A percentile compares a stretch with the other conserved stretches of the same genome.
Conservation (phyloP, 2,797 vertebrate genomes). For the Anas flavirostris region DNA sequence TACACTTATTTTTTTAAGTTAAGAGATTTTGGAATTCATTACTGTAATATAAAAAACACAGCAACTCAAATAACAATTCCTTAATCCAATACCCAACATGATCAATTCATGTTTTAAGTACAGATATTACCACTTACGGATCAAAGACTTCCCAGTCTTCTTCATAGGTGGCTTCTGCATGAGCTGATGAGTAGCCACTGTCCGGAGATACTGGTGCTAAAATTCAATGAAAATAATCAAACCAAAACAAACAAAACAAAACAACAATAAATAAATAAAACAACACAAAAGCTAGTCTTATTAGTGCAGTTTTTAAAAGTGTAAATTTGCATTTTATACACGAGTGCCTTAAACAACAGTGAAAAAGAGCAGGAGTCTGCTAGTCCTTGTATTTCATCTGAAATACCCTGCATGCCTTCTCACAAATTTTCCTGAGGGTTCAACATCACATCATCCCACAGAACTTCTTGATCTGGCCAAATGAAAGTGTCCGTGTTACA, state of each 20-base stretch:
- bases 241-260: conserved; percentile 50
- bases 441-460: fast-evolving
- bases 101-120: background rate
- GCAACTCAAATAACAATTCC: background rate
- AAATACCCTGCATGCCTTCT: background rate
- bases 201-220: conserved; percentile 91
- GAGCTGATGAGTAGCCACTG: conserved; percentile 90
- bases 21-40: background rate
- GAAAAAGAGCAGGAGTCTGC: background rate
- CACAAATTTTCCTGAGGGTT: fast-evolving
- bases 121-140: conserved; percentile 86
- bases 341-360: fast-evolving
- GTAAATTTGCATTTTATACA: background rate
- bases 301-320: conserved; percentile 29
- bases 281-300: conserved; percentile 52
- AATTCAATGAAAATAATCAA: conserved; percentile 64
- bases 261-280: background rate
- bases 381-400: fast-evolving
- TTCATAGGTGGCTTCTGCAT: conserved; percentile 94
- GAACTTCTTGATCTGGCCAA: background rate
- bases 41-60: background rate
- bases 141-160: conserved; percentile 99
- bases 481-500: fast-evolving
- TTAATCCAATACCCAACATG: background rate
- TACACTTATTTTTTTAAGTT: background rate